A percentile compares a stretch with the other conserved stretches of the same genome.
phyloP scores from a whole-genome alignment of 2,888 invertebrate genomes.

The Temnothorax rugatulus region DNA sequence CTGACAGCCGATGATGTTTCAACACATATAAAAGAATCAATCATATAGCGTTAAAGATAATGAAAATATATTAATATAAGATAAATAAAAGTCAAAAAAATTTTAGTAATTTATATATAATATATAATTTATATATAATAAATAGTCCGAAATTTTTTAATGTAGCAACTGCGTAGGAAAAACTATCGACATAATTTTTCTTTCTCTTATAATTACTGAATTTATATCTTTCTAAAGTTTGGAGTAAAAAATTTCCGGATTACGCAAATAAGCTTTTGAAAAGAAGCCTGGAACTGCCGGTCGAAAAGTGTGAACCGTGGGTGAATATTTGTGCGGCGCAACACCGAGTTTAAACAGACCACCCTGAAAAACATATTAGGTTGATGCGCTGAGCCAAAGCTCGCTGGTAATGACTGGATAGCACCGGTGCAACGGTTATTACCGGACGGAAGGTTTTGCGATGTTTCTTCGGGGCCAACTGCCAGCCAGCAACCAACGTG shows the following conservation, averaged over 20 bases:
- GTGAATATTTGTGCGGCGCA: neutral
- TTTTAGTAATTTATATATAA: neutral
- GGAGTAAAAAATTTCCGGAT: neutral
- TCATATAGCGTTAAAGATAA: constrained; percentile 1
- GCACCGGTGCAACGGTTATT: constrained; percentile 72
- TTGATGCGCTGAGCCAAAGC: constrained; percentile 74
- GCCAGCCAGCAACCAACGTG: constrained; percentile 48
- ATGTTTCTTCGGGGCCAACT: constrained; percentile 68
- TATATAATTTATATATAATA: too few relatives aligned
- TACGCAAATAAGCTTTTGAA: neutral
- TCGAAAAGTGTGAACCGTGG: neutral
- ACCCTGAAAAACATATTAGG: constrained; percentile 80
- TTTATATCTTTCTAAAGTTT: neutral
- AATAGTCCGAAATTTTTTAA: neutral
- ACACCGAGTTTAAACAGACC: constrained; percentile 68
- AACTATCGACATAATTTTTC: neutral
- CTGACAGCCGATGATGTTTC: constrained; percentile 31
- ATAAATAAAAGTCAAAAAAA: neutral
- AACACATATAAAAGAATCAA: neutral
- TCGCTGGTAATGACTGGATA: constrained; percentile 75
- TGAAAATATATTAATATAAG: neutral
- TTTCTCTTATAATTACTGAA: neutral
- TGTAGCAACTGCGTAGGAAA: neutral
- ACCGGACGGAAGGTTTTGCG: constrained; percentile 72
- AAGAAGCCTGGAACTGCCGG: too few relatives aligned